A percentile compares a stretch with the other conserved stretches of the same genome.
phyloP scores from a whole-genome alignment of 2,888 invertebrate species.

The Bhutanitis thaidina region DNA sequence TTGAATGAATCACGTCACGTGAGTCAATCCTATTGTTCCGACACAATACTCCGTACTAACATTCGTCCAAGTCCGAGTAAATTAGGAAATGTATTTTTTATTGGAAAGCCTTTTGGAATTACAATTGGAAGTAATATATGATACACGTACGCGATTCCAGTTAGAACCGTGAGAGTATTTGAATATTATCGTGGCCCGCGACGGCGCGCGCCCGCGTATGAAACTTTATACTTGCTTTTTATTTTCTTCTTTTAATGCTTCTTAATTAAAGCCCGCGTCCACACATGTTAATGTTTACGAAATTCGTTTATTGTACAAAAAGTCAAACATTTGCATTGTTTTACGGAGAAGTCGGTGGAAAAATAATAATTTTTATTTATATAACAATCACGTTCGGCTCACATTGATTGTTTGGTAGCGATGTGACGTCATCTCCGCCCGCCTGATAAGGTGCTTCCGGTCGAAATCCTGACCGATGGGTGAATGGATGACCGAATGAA shows the following conservation, averaged over 20 bases:
- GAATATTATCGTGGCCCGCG: constrained; percentile 39
- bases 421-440: constrained; percentile 69
- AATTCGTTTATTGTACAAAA: constrained; percentile 34
- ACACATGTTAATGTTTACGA: constrained; percentile 22
- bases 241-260: neutral
- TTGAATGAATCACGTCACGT: constrained; percentile 71
- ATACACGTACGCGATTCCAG: constrained; percentile 62
- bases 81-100: constrained; percentile 78
- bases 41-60: constrained; percentile 54
- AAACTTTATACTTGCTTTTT: constrained; percentile 3
- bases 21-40: constrained; percentile 73
- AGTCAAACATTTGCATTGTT: constrained; percentile 64
- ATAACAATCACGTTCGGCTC: constrained; percentile 71
- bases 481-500: constrained; percentile 33
- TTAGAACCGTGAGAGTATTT: constrained; percentile 62
- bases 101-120: constrained; percentile 67
- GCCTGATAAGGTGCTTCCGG: constrained; percentile 76
- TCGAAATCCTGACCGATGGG: constrained; percentile 51
- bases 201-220: constrained; percentile 27
- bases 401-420: constrained; percentile 52
- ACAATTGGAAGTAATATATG: constrained; percentile 59
- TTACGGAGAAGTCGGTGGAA: constrained; percentile 47
- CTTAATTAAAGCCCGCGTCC: constrained; percentile 1
- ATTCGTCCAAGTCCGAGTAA: constrained; percentile 49
- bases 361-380: constrained; percentile 58